A percentile compares a stretch with the other conserved stretches of the same genome.
Evolutionary conservation across 2,113 vertebrate species (phyloP).

Genomic region (Datnioides undecimradiatus): DNA sequence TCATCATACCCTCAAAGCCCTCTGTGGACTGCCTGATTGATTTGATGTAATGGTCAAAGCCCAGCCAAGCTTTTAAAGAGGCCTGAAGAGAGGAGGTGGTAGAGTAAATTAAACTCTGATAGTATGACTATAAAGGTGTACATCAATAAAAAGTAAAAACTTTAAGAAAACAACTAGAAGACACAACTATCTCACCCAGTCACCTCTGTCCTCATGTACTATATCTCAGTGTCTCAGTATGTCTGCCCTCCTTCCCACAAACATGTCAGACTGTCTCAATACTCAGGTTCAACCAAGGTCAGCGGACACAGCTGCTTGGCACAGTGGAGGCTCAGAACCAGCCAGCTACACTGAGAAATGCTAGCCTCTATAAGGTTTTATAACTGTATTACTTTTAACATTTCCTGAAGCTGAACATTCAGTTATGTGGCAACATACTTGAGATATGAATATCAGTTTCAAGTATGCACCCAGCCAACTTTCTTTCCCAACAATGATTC

Average conservation of each 20-base stretch:
- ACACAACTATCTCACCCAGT: slow-evolving; percentile 23
- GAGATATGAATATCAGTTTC: no score
- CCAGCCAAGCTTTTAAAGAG: slow-evolving; percentile 84
- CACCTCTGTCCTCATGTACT: slow-evolving; percentile 25
- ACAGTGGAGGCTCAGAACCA: background rate
- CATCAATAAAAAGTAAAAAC: no score
- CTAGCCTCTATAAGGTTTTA: background rate
- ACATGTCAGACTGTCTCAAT: slow-evolving; percentile 21
- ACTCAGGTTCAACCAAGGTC: slow-evolving; percentile 4
- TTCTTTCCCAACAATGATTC: background rate
- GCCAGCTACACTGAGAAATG: background rate
- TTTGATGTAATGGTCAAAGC: slow-evolving; percentile 83
- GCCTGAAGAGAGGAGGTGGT: slow-evolving; percentile 78
- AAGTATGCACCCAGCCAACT: background rate
- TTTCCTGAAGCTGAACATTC: background rate
- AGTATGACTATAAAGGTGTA: no score
- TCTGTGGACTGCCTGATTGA: slow-evolving; percentile 79
- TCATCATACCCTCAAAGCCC: slow-evolving; percentile 78
- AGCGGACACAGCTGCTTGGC: slow-evolving; percentile 11
- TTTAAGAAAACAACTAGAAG: no score
- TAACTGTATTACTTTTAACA: background rate
- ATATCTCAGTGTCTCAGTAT: background rate
- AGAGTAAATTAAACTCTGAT: background rate
- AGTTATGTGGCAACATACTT: background rate
- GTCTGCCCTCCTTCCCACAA: slow-evolving; percentile 26